phyloP scores from a whole-genome alignment of 1,140 invertebrate genomes.

The Neodiprion lecontei region DNA sequence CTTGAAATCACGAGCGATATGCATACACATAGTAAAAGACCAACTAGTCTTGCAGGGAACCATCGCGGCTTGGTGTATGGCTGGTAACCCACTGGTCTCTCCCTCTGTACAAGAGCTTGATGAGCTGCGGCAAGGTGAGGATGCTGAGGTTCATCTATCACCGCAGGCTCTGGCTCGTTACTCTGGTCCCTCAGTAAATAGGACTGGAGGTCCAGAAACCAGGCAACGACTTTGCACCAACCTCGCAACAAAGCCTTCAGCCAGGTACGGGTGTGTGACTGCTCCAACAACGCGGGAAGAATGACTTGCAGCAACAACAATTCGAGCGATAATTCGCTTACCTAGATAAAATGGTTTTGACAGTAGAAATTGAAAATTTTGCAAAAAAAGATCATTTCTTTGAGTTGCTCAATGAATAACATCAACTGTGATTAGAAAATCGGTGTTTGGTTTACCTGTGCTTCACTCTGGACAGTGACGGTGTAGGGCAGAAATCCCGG shows the following conservation, averaged over 20 bases:
- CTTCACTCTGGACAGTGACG: conserved; percentile 82
- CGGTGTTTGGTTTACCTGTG: conserved; percentile 68
- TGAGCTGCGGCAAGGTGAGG: conserved; percentile 81
- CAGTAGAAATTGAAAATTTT: background rate
- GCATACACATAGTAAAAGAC: conserved; percentile 82
- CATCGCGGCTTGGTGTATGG: conserved; percentile 86
- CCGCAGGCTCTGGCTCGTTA: conserved; percentile 56
- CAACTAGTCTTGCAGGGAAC: conserved; percentile 80
- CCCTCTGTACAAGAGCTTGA: conserved; percentile 80
- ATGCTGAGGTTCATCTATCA: conserved; percentile 57
- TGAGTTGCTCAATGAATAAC: background rate
- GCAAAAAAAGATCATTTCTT: background rate
- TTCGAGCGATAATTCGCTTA: conserved; percentile 93
- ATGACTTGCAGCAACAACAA: conserved; percentile 95
- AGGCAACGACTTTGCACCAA: conserved; percentile 90
- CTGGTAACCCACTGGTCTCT: conserved; percentile 82
- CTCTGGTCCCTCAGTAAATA: conserved; percentile 81
- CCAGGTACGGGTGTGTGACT: conserved; percentile 93
- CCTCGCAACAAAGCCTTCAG: conserved; percentile 84
- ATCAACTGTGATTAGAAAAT: conserved; percentile 51
- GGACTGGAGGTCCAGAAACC: conserved; percentile 85
- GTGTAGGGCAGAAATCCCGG: conserved; percentile 95
- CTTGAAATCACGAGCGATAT: conserved; percentile 84
- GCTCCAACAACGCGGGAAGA: conserved; percentile 93
- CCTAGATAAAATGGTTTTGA: conserved; percentile 45